These are phyloP conservation scores for Zaprionus ghesquierei DNA, from an alignment of 1,140 invertebrate species.

Conservation along the genomic window DNA sequence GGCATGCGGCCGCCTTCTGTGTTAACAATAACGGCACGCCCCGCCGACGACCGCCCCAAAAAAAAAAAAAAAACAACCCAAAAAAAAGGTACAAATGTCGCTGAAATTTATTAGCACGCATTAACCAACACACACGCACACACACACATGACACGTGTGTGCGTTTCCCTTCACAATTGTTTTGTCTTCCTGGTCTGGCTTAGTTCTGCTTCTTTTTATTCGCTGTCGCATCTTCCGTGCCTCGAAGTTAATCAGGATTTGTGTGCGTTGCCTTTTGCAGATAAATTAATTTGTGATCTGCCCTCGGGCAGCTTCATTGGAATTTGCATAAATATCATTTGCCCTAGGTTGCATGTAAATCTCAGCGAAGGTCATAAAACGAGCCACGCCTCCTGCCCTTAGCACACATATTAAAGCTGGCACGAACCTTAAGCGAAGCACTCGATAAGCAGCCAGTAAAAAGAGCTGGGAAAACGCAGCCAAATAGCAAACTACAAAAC, in stretches of 20 bases:
- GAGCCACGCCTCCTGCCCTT: not conserved
- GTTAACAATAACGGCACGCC: slow-evolving; percentile 69
- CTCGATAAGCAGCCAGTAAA: slow-evolving; percentile 31
- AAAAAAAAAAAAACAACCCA: too few species aligned
- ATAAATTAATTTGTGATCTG: slow-evolving; percentile 72
- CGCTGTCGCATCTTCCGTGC: slow-evolving; percentile 36
- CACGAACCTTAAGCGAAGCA: slow-evolving; percentile 19
- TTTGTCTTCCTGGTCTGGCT: slow-evolving; percentile 62
- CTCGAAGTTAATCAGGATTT: slow-evolving; percentile 75
- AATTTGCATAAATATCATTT: slow-evolving; percentile 80
- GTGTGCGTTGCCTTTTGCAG: slow-evolving; percentile 51
- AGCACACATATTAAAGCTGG: slow-evolving; percentile 14
- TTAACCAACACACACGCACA: slow-evolving; percentile 56
- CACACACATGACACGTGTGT: slow-evolving; percentile 22
- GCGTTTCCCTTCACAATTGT: slow-evolving; percentile 57
- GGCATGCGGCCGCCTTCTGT: slow-evolving; percentile 53
- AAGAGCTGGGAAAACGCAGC: not conserved
- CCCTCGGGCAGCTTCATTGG: slow-evolving; percentile 53
- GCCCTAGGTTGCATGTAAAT: slow-evolving; percentile 58
- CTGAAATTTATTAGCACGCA: slow-evolving; percentile 75
- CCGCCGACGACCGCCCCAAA: not conserved
- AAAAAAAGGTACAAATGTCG: slow-evolving; percentile 76
- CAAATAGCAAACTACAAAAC: slow-evolving; percentile 53
- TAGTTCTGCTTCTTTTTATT: slow-evolving; percentile 39
- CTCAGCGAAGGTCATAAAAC: slow-evolving; percentile 26